These are phyloP conservation scores for Odocoileus hemionus DNA, from an alignment of 2,113 vertebrate genomes.

Conservation along the genomic window DNA sequence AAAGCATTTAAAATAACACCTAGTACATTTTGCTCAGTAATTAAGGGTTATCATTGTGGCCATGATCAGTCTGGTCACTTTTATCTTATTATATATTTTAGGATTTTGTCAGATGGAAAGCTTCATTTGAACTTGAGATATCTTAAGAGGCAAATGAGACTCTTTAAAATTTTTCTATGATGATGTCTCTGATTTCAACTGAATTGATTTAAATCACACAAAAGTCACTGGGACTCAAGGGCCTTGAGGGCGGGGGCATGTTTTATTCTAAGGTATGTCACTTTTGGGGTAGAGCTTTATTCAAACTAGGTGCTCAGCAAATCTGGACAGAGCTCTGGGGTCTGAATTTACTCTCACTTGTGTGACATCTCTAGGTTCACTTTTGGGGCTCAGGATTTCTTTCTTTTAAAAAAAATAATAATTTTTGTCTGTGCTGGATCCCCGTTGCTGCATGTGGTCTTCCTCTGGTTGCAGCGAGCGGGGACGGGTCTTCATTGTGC, in stretches of 20 bases:
- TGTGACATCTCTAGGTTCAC: not conserved
- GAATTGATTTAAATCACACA: not conserved
- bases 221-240: not conserved
- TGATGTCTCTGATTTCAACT: not conserved
- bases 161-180: not conserved
- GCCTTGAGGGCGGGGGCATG: not conserved
- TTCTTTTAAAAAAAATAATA: not conserved
- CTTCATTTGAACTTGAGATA: not conserved
- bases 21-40: not conserved
- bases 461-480: rapidly evolving
- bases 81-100: conserved; percentile 10
- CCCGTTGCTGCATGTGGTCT: not conserved
- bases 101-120: not conserved
- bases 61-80: not conserved
- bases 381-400: not conserved
- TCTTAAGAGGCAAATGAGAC: not conserved
- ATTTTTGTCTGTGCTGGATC: not conserved
- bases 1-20: not conserved
- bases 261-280: not conserved
- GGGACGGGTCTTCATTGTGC: not conserved
- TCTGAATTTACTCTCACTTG: not conserved
- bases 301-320: not conserved
- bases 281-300: not conserved
- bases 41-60: not conserved
- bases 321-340: not conserved